Base-by-base conservation (phyloP, 2,797 vertebrate genomes). In the Ptychobarbus kaznakovi region DNA sequence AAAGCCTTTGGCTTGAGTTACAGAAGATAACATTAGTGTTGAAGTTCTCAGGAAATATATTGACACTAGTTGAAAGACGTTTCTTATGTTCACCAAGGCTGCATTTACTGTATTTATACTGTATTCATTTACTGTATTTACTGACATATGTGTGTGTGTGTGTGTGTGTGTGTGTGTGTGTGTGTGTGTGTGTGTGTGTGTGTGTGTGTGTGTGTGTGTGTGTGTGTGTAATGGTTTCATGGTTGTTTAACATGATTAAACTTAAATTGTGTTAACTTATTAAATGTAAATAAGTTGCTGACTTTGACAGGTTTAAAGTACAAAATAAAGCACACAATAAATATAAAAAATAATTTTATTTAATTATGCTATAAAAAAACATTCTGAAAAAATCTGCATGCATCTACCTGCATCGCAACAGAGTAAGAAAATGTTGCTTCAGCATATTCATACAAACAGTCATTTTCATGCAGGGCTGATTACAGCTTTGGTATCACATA, bases 311-410 rank as follows among this genome's bases (percentile, higher is more conserved):
- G 18, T 75, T 9, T 12, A 38, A 40, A 15, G 70, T 75, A 84
- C 38, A 22, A 83, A 80, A 66, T 84, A 86, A 66, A 72, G 51
- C 49, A 85, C 53, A 20, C 16, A 80, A 88, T 89, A 65, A 81
- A 82, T 90, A 70, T 77, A 85, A 90, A 88, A 86, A 88, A 90
- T 90, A 44, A 84, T 68, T 91, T 88, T 87, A 92, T 92, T 91
- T 90, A 25, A 61, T 69, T 87, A 28, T 78, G 81, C 87, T 77
- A 86, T 75, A 79, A 81, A 40, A 12, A 85, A 65, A 83, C 42
- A 73, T 2, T 18, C n/a, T 65, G 28, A 89, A 89, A 90, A 91
- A 92, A 90, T 81, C 90, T 88, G 89, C 90, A 92, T 91, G 87
- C 91, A 87, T 84, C 65, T 81, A 85, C 76, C 81, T 88, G 86